Evolutionary conservation across 2,113 vertebrate species (phyloP).

Genomic region (Myxocyprinus asiaticus): DNA sequence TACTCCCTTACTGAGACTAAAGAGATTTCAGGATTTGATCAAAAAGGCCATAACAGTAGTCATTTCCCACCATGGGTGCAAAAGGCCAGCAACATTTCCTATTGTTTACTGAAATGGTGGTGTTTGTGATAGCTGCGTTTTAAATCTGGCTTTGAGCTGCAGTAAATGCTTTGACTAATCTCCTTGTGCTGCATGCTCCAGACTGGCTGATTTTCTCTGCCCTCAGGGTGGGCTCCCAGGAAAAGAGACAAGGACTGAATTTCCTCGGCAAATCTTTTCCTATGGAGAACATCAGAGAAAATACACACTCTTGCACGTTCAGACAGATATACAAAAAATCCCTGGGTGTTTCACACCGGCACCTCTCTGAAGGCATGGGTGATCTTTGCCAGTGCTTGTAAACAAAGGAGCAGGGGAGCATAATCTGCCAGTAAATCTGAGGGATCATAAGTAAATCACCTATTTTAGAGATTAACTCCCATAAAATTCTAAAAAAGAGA

Average conservation of each 20-base stretch:
- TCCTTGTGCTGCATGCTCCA: slow-evolving; percentile 20
- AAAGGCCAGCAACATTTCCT: slow-evolving; percentile 30
- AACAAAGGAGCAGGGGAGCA: slow-evolving; percentile 44
- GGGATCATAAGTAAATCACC: slow-evolving; percentile 51
- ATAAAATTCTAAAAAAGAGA: slow-evolving; percentile 37
- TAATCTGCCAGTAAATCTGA: slow-evolving; percentile 53
- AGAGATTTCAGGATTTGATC: slow-evolving; percentile 17
- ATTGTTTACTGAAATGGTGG: slow-evolving; percentile 42
- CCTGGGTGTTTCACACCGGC: slow-evolving; percentile 10
- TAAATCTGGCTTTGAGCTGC: slow-evolving; percentile 38
- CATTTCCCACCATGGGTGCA: background rate
- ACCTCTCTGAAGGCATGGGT: slow-evolving; percentile 18
- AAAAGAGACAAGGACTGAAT: slow-evolving; percentile 2
- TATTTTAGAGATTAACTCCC: slow-evolving; percentile 53
- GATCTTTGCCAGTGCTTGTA: slow-evolving; percentile 38
- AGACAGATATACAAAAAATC: slow-evolving; percentile 31
- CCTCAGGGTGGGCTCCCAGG: slow-evolving; percentile 14
- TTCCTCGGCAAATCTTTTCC: slow-evolving; percentile 5
- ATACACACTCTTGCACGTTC: background rate
- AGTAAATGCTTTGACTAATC: slow-evolving; percentile 40
- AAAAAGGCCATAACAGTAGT: slow-evolving; percentile 17
- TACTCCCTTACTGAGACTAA: slow-evolving; percentile 14
- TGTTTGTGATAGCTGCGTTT: slow-evolving; percentile 26
- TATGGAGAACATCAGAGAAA: slow-evolving; percentile 25
- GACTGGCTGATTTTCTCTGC: slow-evolving; percentile 23